Percentiles rank a stretch among this genome's conserved stretches.
phyloP scores from a whole-genome alignment of 2,888 invertebrate species.

The Ophioninae sp. region DNA sequence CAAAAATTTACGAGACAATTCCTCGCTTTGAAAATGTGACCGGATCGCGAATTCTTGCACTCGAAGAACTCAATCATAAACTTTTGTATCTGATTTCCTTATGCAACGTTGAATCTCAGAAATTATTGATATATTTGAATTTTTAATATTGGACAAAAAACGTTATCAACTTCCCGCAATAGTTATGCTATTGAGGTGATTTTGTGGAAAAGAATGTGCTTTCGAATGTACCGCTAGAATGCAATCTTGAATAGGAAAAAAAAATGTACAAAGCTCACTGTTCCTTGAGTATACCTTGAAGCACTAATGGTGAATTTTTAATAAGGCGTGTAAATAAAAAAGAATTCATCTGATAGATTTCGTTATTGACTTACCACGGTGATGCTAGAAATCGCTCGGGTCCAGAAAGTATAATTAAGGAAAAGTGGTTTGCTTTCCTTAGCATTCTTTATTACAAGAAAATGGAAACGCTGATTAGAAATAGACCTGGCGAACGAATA shows the following conservation, averaged over 20 bases:
- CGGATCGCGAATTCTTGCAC: not conserved
- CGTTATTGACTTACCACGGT: not conserved
- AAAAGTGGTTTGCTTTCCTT: not conserved
- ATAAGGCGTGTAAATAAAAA: not conserved
- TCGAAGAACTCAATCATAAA: too few relatives aligned
- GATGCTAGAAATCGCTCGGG: not conserved
- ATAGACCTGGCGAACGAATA: not conserved
- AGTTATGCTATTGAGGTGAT: too few relatives aligned
- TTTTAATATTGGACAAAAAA: too few relatives aligned
- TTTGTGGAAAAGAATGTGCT: not conserved
- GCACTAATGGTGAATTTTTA: not conserved
- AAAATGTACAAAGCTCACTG: not conserved
- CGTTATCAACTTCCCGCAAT: too few relatives aligned
- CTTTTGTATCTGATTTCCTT: too few relatives aligned
- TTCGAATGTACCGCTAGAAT: not conserved
- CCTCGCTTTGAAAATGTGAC: not conserved
- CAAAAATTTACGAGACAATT: slow-evolving; percentile 8
- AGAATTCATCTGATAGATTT: not conserved
- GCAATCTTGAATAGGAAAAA: not conserved
- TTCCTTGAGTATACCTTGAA: not conserved
- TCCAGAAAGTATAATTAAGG: not conserved
- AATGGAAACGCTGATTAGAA: not conserved
- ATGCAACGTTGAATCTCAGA: too few relatives aligned
- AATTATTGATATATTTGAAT: too few relatives aligned
- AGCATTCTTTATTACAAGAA: slow-evolving; percentile 1